Evolutionary conservation across 2,888 invertebrate species (phyloP), one percentile per base, ranked within the genome.

Genomic region (Oxytorus armatus): DNA sequence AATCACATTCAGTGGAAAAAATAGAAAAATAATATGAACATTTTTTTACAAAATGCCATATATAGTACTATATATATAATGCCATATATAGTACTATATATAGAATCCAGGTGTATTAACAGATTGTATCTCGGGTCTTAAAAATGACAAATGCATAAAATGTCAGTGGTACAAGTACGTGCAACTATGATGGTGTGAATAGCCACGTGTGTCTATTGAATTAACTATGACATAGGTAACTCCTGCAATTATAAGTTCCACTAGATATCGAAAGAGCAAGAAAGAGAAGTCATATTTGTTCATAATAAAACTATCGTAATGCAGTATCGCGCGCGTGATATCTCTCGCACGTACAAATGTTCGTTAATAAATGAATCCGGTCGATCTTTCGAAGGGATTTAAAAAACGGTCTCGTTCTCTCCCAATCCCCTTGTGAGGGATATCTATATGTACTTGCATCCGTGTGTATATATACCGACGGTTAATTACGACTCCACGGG

Each of bases 401-500:
- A 39, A 55, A 61, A 61, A 61, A 39, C 47, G 16, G 3, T 36
- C 0, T 55, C 3, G 33, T 42, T 69, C 36, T 25, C 25, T 29
- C 55, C 68, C 55, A 39, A 36, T n/a, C 42, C n/a, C n/a, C 16
- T 47, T 16, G 3, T 10, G 23, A 11, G 11, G 7, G 11, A 42
- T 16, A 49, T 8, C 33, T 21, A 49, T 23, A 42, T 51, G 16
- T 33, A 36, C 21, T 23, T 14, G 36, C 8, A 61, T 14, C 8
- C 10, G 3, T 44, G 23, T 14, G 23, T 21, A 39, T 39, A 36
- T 11, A 16, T 61, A 59, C 57, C 63, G 66, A 39, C 63, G 69
- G 65, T 74, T 79, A 79, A 75, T 79, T 79, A 79, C 74, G 65
- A 74, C 69, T 79, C 79, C 75, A 65, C 70, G 65, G 79, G 74